Evolutionary conservation across 2,888 invertebrate genomes (phyloP).

Genomic region (Zele albiditarsus): DNA sequence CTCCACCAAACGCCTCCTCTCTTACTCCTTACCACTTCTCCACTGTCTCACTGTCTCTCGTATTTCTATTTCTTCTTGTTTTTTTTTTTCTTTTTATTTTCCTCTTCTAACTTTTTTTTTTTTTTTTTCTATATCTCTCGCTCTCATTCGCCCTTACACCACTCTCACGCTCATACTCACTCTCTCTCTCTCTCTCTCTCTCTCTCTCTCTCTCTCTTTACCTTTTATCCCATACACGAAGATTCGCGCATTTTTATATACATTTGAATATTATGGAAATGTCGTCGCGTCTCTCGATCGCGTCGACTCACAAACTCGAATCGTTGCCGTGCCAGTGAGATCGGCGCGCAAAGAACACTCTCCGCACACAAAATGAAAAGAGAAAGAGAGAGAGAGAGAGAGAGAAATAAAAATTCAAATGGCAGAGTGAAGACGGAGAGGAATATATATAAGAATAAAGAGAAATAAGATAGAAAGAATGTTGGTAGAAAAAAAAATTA

Average conservation of each 20-base stretch:
- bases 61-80: conserved; percentile 5
- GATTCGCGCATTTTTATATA: conserved; percentile 58
- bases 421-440: conserved; percentile 23
- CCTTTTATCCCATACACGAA: conserved; percentile 27
- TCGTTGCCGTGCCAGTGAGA: conserved; percentile 24
- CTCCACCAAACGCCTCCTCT: conserved; percentile 39
- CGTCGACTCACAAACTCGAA: conserved; percentile 35
- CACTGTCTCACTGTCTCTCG: conserved; percentile 40
- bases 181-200: background rate
- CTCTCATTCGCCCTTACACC: conserved; percentile 30
- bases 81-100: conserved; percentile 30
- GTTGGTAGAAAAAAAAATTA: background rate
- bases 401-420: conserved; percentile 21
- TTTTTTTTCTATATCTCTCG: conserved; percentile 17
- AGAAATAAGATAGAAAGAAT: background rate
- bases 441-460: background rate
- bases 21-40: conserved; percentile 15
- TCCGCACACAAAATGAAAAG: background rate
- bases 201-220: conserved; percentile 37
- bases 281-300: conserved; percentile 43
- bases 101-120: background rate
- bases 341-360: conserved; percentile 14
- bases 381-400: conserved; percentile 9
- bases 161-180: conserved; percentile 4
- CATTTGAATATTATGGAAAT: conserved; percentile 73